Percentiles rank a stretch among this genome's conserved stretches.
These are phyloP conservation scores for Cnemophilus loriae DNA, from an alignment of 2,113 vertebrate species.

Conservation along the genomic window DNA sequence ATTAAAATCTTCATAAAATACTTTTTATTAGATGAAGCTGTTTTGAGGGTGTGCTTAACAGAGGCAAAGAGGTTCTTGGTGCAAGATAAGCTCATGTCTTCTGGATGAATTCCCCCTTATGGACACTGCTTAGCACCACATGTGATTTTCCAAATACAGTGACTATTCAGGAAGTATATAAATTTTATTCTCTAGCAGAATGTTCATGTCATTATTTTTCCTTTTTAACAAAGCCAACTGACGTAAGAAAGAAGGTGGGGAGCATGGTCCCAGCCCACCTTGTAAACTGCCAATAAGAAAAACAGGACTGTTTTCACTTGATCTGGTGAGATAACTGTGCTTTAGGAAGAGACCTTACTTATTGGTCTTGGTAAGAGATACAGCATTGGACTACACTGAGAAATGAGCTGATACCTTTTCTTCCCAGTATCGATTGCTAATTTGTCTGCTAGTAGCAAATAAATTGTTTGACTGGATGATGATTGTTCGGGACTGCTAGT, in stretches of 20 bases:
- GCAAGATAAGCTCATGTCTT: background rate
- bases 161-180: background rate
- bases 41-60: background rate
- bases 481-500: background rate
- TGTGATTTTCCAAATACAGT: background rate
- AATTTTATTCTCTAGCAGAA: background rate
- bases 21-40: background rate
- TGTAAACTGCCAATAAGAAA: background rate
- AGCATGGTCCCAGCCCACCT: background rate
- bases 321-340: background rate
- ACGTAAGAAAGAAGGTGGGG: background rate
- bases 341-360: background rate
- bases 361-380: background rate
- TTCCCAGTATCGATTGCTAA: background rate
- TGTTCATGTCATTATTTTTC: background rate
- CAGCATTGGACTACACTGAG: background rate
- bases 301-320: background rate
- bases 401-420: background rate
- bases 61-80: background rate
- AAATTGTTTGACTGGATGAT: background rate
- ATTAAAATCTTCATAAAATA: background rate
- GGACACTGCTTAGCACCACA: background rate
- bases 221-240: background rate
- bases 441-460: background rate
- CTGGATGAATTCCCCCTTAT: background rate